These are phyloP conservation scores for Cryptosula pallasiana DNA, from an alignment of 2,888 invertebrate genomes.

Conservation along the genomic window DNA sequence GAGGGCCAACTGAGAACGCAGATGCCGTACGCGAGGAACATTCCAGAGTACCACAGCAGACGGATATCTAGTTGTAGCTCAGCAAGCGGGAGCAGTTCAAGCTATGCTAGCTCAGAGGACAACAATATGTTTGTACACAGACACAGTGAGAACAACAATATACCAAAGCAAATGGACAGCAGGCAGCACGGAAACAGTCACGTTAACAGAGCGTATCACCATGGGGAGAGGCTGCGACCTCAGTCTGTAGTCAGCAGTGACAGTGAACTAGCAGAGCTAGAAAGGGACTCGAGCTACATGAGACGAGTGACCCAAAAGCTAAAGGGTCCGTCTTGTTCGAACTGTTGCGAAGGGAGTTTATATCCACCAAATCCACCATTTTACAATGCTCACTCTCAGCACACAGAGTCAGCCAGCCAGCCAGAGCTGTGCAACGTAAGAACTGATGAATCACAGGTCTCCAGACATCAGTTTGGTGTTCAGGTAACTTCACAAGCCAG, in stretches of 20 bases:
- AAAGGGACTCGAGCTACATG: neutral
- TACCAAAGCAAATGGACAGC: neutral
- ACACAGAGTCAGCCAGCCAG: too few relatives aligned
- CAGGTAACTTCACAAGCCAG: too few relatives aligned
- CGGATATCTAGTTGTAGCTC: slow-evolving; percentile 10
- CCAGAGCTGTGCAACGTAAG: too few relatives aligned
- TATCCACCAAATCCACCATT: too few relatives aligned
- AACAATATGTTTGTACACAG: neutral
- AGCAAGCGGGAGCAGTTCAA: neutral
- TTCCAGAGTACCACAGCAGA: neutral
- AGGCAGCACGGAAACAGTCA: neutral
- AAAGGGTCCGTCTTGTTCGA: neutral
- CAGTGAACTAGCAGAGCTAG: neutral
- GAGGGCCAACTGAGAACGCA: neutral
- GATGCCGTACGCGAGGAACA: neutral
- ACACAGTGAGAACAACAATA: neutral
- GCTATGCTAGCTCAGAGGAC: slow-evolving; percentile 19
- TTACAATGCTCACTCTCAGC: too few relatives aligned
- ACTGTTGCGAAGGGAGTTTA: neutral
- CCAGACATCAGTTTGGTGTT: neutral
- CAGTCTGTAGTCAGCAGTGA: neutral
- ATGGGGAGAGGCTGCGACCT: neutral
- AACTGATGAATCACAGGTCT: too few relatives aligned
- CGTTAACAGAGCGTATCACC: slow-evolving; percentile 2
- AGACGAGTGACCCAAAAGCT: neutral